These are phyloP conservation scores for Clarias pachynema DNA, from an alignment of 2,797 vertebrate genomes.

Conservation along the genomic window DNA sequence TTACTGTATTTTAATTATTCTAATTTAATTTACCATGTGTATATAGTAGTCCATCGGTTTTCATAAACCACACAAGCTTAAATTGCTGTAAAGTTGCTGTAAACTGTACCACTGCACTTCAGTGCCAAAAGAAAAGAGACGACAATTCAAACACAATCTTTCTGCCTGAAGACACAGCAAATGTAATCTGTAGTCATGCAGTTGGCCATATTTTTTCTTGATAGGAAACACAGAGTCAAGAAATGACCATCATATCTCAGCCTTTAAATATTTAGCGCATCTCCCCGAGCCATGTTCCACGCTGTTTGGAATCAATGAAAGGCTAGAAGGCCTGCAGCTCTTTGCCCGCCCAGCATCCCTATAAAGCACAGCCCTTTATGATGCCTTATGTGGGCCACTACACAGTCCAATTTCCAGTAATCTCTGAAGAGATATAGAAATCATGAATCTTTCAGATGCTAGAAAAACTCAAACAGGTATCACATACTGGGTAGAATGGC, in stretches of 20 bases:
- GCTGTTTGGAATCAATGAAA: conserved; percentile 46
- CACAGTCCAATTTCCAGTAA: conserved; percentile 77
- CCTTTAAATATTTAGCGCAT: conserved; percentile 50
- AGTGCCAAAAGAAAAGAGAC: neutral
- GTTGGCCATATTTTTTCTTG: conserved; percentile 30
- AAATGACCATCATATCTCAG: conserved; percentile 41
- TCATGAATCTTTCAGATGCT: conserved; percentile 74
- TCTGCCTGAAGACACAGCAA: conserved; percentile 30
- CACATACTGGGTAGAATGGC: conserved; percentile 36
- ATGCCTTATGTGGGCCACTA: conserved; percentile 58
- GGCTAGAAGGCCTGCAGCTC: conserved; percentile 35
- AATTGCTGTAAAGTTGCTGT: neutral
- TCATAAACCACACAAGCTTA: neutral
- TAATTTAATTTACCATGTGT: too few species aligned
- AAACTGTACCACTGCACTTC: conserved; percentile 2
- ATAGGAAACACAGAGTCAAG: conserved; percentile 38
- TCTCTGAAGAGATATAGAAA: conserved; percentile 67
- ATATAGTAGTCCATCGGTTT: neutral
- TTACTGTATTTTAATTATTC: too few species aligned
- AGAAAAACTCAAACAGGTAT: conserved; percentile 63
- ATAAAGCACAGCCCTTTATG: conserved; percentile 64
- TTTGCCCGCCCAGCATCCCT: conserved; percentile 32
- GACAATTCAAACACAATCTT: conserved; percentile 18
- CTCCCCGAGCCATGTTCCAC: conserved; percentile 42
- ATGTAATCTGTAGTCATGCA: conserved; percentile 23